phyloP scores from a whole-genome alignment of 2,113 vertebrate genomes.

The Phoxinus phoxinus region DNA sequence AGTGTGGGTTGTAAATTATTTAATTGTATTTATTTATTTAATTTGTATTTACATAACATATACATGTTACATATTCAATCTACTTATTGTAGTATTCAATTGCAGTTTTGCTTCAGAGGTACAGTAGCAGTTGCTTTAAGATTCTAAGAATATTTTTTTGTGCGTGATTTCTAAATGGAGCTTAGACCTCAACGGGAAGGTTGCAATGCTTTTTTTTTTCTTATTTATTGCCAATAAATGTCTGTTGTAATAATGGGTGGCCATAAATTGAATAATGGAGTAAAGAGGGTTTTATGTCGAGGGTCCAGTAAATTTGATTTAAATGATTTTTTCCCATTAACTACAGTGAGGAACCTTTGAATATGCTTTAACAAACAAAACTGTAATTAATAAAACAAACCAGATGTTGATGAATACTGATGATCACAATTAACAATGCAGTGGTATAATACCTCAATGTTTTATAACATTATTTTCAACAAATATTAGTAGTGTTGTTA shows the following conservation, averaged over 20 bases:
- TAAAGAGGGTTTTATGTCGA: neutral
- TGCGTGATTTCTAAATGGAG: neutral
- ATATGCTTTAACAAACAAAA: neutral
- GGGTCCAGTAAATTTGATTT: conserved; percentile 2
- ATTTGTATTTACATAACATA: too few species aligned
- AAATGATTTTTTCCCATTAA: neutral
- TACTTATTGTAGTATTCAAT: too few species aligned
- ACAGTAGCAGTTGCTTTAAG: neutral
- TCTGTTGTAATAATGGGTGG: neutral
- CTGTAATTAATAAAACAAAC: conserved; percentile 1
- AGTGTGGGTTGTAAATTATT: too few species aligned
- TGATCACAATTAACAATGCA: neutral
- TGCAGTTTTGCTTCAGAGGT: neutral
- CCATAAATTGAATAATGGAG: neutral
- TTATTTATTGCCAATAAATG: neutral
- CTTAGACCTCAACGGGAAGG: neutral
- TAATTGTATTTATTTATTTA: neutral
- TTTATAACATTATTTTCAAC: neutral
- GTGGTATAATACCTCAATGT: neutral
- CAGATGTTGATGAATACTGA: neutral
- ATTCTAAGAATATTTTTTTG: neutral
- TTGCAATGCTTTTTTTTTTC: neutral
- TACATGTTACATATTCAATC: neutral
- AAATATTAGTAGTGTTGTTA: neutral
- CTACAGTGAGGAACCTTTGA: neutral